Percentiles rank a stretch among this genome's conserved stretches.
Conservation (phyloP, 2,888 invertebrate species). For the Rhagium mordax region DNA sequence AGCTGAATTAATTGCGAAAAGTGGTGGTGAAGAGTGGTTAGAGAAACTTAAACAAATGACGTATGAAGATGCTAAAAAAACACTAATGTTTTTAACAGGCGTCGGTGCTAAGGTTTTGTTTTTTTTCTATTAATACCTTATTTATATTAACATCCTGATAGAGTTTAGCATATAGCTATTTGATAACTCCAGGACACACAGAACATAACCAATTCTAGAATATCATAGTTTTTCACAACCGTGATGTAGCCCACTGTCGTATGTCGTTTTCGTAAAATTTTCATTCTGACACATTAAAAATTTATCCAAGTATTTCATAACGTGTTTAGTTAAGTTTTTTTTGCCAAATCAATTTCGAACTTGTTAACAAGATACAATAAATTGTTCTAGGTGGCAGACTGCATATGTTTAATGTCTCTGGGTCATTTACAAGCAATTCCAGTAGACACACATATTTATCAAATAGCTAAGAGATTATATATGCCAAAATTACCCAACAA, state of each 20-base stretch:
- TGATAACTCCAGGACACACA: too few relatives aligned
- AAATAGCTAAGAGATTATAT: constrained; percentile 88
- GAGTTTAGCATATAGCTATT: constrained; percentile 17
- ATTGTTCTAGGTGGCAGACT: constrained; percentile 89
- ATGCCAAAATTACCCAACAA: constrained; percentile 81
- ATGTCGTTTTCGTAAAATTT: too few relatives aligned
- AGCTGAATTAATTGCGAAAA: constrained; percentile 75
- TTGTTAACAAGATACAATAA: too few relatives aligned
- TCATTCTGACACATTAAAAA: too few relatives aligned
- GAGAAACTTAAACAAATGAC: constrained; percentile 76
- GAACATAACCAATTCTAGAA: too few relatives aligned
- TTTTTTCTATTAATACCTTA: too few relatives aligned
- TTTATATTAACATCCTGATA: too few relatives aligned
- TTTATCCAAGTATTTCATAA: too few relatives aligned
- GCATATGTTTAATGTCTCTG: constrained; percentile 96
- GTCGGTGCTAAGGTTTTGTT: constrained; percentile 90
- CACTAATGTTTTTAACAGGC: constrained; percentile 86
- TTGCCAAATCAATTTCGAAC: too few relatives aligned
- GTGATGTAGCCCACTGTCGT: too few relatives aligned
- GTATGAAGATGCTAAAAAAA: constrained; percentile 82
- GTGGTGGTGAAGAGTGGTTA: constrained; percentile 85
- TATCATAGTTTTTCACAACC: too few relatives aligned
- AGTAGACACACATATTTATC: constrained; percentile 96
- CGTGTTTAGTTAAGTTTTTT: too few relatives aligned
- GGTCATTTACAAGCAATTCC: constrained; percentile 91